These are phyloP conservation scores for Dromiciops gliroides DNA, from an alignment of 2,113 vertebrate genomes.

Conservation along the genomic window DNA sequence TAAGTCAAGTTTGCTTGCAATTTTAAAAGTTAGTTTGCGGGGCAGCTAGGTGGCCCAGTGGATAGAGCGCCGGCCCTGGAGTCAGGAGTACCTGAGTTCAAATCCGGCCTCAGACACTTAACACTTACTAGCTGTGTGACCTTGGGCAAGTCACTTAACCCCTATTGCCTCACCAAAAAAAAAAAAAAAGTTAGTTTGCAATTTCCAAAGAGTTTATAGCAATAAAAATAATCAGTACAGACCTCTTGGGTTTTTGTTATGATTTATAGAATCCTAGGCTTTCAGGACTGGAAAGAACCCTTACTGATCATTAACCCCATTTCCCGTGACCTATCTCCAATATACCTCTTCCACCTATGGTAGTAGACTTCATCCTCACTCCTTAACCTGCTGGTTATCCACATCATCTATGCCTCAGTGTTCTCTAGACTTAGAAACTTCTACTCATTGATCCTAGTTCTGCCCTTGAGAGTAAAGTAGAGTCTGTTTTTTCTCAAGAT, in stretches of 20 bases:
- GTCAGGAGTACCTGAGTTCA: no score
- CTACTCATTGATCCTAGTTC: not conserved
- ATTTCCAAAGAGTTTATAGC: constrained; percentile 51
- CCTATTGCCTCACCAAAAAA: no score
- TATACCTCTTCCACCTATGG: not conserved
- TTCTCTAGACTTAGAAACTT: not conserved
- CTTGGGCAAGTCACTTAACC: no score
- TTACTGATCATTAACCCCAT: no score
- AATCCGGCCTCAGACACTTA: no score
- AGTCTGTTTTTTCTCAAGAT: not conserved
- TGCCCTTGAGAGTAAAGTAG: not conserved
- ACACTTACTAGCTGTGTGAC: no score
- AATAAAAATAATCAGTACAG: constrained; percentile 57
- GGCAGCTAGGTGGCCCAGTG: no score
- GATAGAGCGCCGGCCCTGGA: no score
- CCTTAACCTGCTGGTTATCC: not conserved
- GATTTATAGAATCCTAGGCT: no score
- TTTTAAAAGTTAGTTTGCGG: constrained; percentile 48
- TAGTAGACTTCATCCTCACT: not conserved
- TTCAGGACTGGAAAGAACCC: no score
- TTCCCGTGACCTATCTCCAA: not conserved
- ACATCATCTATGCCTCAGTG: not conserved
- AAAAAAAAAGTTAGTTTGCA: no score
- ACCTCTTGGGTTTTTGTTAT: constrained; percentile 44
- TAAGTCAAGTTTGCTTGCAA: constrained; percentile 19